Conservation (phyloP, 2,888 invertebrate genomes). For the Sphecodes monilicornis region DNA sequence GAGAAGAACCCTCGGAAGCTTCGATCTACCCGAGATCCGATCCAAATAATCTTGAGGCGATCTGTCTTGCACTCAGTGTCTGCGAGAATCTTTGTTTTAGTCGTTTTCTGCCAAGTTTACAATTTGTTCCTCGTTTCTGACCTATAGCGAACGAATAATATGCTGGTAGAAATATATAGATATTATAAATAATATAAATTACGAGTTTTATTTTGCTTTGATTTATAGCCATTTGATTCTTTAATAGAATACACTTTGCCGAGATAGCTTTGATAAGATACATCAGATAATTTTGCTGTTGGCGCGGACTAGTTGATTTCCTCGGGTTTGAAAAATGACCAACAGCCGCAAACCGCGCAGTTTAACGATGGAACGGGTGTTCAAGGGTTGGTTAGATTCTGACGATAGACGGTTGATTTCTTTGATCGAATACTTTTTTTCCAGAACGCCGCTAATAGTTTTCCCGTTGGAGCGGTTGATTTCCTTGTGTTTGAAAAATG, state of each 20-base stretch:
- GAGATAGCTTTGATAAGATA: neutral
- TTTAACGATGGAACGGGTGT: conserved; percentile 2
- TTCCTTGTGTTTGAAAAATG: neutral
- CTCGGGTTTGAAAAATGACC: neutral
- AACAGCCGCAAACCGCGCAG: neutral
- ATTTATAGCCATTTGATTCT: neutral
- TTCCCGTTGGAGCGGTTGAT: neutral
- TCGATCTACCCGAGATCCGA: neutral
- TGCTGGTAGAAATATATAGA: too few species aligned
- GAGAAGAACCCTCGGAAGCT: neutral
- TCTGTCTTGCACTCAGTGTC: too few species aligned
- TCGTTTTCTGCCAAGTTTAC: neutral
- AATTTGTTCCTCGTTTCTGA: neutral
- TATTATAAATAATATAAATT: too few species aligned
- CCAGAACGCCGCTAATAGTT: neutral
- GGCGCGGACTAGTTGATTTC: neutral
- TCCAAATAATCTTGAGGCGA: neutral
- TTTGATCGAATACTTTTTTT: neutral
- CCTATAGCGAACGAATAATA: too few species aligned
- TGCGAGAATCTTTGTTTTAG: too few species aligned
- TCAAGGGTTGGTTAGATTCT: neutral
- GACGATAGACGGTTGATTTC: neutral
- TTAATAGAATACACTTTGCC: neutral
- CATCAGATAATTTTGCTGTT: neutral
- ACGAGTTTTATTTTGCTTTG: too few species aligned